Conservation (phyloP, 1,140 invertebrate genomes). For the Tenebrio molitor region DNA sequence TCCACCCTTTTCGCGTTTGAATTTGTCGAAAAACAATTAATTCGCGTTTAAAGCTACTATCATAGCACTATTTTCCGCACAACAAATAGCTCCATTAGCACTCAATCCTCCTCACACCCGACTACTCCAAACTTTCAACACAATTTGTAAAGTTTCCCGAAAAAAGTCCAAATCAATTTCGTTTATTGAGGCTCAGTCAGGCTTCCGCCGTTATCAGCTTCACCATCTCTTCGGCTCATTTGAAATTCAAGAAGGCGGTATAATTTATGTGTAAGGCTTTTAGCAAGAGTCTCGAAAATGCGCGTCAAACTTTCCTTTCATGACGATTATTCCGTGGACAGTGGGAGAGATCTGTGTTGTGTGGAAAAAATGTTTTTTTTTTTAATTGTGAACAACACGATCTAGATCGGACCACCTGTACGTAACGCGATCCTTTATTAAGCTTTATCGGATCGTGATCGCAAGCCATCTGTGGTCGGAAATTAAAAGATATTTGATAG, state of each 20-base stretch:
- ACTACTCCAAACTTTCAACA: conserved; percentile 52
- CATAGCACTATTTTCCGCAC: conserved; percentile 18
- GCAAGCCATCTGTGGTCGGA: conserved; percentile 46
- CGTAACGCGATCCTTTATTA: conserved; percentile 47
- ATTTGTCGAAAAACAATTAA: conserved; percentile 32
- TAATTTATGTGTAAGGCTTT: conserved; percentile 45
- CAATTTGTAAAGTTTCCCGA: conserved; percentile 53
- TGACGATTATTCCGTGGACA: background rate
- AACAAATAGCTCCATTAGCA: conserved; percentile 55
- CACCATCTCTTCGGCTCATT: conserved; percentile 47
- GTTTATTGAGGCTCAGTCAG: conserved; percentile 49
- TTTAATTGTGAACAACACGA: background rate
- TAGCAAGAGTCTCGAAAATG: conserved; percentile 26
- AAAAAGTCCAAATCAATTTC: conserved; percentile 55
- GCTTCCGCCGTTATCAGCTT: conserved; percentile 44
- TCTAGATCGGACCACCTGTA: conserved; percentile 46
- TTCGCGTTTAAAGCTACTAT: background rate
- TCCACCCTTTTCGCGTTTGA: background rate
- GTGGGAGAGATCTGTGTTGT: too few relatives aligned
- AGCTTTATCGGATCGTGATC: conserved; percentile 48
- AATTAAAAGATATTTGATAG: conserved; percentile 50
- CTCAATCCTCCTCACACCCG: conserved; percentile 47
- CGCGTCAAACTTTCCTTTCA: conserved; percentile 7
- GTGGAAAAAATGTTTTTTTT: too few relatives aligned
- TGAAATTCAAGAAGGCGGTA: conserved; percentile 50